Conservation (phyloP, 2,888 invertebrate species). For the Drosophila leonis region DNA sequence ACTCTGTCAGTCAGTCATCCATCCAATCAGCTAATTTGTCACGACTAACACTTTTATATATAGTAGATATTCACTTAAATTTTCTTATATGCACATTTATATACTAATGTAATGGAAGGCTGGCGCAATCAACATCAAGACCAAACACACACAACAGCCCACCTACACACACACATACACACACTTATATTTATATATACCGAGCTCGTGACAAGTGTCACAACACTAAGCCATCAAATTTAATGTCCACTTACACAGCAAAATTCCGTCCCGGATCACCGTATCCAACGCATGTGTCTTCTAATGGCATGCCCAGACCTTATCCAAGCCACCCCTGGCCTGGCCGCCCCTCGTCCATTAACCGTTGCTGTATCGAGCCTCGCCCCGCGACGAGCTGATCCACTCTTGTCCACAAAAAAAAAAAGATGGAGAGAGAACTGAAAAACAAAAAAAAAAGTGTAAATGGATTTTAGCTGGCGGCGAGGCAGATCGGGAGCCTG, state of each 20-base stretch:
- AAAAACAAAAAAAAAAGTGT: slow-evolving; percentile 62
- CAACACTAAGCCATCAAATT: slow-evolving; percentile 71
- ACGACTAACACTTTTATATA: slow-evolving; percentile 83
- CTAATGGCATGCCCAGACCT: slow-evolving; percentile 42
- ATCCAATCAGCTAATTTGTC: slow-evolving; percentile 11
- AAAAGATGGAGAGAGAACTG: slow-evolving; percentile 16
- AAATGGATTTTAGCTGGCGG: slow-evolving; percentile 61
- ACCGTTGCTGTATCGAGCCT: slow-evolving; percentile 32
- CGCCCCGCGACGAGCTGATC: slow-evolving; percentile 33
- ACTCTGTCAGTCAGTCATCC: background rate
- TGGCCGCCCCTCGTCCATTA: slow-evolving; percentile 8
- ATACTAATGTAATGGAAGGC: slow-evolving; percentile 54
- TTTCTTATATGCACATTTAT: slow-evolving; percentile 24
- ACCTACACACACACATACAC: slow-evolving; percentile 11
- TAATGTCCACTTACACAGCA: slow-evolving; percentile 67
- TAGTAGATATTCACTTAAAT: slow-evolving; percentile 9
- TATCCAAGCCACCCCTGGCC: background rate
- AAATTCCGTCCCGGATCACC: slow-evolving; percentile 30
- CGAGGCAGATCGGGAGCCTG: slow-evolving; percentile 3
- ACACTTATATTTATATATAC: slow-evolving; percentile 6
- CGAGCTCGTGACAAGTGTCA: slow-evolving; percentile 66
- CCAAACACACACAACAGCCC: slow-evolving; percentile 8
- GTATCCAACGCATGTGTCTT: slow-evolving; percentile 49
- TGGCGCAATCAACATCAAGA: slow-evolving; percentile 52
- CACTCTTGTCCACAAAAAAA: slow-evolving; percentile 20